A percentile compares a stretch with the other conserved stretches of the same genome.
Evolutionary conservation across 2,113 vertebrate species (phyloP).

Genomic region (Chloebia gouldiae): DNA sequence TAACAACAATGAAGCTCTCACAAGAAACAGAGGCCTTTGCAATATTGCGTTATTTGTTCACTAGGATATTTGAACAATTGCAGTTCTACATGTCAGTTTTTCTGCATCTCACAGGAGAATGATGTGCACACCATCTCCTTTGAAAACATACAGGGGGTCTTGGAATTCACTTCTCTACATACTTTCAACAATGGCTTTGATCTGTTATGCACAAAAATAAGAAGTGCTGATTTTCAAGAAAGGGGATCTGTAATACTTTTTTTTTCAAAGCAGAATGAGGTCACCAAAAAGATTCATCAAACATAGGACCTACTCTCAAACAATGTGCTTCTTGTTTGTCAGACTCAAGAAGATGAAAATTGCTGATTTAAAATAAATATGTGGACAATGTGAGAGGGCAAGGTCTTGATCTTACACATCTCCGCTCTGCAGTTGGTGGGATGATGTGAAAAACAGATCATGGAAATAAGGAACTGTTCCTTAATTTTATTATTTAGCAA

Average conservation of each 20-base stretch:
- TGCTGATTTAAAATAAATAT: conserved; percentile 1
- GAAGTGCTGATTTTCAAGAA: not conserved
- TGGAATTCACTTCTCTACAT: not conserved
- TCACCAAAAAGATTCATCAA: conserved; percentile 6
- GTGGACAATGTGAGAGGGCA: not conserved
- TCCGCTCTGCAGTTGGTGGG: not conserved
- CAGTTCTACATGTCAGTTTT: not conserved
- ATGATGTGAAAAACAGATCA: not conserved
- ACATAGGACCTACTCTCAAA: not conserved
- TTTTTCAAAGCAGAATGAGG: not conserved
- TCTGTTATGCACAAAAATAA: not conserved
- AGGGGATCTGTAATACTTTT: not conserved
- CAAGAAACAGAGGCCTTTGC: not conserved
- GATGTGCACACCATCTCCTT: not conserved
- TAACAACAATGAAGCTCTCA: not conserved
- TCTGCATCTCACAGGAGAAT: not conserved
- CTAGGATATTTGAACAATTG: not conserved
- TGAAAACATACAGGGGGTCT: not conserved
- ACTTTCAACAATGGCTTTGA: conserved; percentile 16
- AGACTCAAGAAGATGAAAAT: not conserved
- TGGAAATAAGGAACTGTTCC: not conserved
- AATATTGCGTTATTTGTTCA: not conserved
- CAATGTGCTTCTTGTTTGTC: conserved; percentile 42
- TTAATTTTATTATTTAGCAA: not conserved
- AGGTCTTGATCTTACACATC: not conserved